Percentiles rank a stretch among this genome's conserved stretches.
Conservation (phyloP, 2,888 invertebrate genomes). For the Metallyticus violacea region DNA sequence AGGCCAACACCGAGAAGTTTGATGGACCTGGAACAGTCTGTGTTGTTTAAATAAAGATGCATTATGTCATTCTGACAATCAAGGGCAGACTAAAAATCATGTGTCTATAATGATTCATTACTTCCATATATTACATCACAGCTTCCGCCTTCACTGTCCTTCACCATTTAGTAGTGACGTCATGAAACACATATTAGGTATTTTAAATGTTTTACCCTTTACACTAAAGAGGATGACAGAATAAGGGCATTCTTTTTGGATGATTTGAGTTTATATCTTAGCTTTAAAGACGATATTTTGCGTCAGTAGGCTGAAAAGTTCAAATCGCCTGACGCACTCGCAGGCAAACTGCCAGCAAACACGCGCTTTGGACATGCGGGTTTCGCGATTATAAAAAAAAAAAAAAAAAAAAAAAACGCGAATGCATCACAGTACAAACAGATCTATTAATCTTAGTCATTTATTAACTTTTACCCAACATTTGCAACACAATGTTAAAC, state of each 20-base stretch:
- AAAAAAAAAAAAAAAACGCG: too few relatives aligned
- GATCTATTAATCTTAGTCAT: not conserved
- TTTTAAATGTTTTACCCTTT: not conserved
- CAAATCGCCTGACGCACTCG: not conserved
- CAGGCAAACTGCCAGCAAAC: not conserved
- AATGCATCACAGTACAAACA: not conserved
- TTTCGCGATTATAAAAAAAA: not conserved
- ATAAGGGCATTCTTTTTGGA: too few relatives aligned
- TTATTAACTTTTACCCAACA: not conserved
- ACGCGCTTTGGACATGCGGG: not conserved
- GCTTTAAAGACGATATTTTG: too few relatives aligned
- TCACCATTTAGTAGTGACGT: not conserved
- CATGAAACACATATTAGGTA: not conserved
- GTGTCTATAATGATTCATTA: not conserved
- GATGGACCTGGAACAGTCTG: too few relatives aligned
- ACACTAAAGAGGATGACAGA: too few relatives aligned
- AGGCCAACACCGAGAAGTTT: too few relatives aligned
- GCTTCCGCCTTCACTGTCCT: not conserved
- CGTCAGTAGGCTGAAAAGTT: not conserved
- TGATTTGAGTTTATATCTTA: too few relatives aligned
- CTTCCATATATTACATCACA: not conserved
- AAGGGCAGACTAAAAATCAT: not conserved
- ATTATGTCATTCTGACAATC: not conserved
- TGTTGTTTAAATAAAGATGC: too few relatives aligned
- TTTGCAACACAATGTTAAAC: too few relatives aligned